Evolutionary conservation across 1,140 invertebrate species (phyloP).

Genomic region (Adoxophyes honmai): DNA sequence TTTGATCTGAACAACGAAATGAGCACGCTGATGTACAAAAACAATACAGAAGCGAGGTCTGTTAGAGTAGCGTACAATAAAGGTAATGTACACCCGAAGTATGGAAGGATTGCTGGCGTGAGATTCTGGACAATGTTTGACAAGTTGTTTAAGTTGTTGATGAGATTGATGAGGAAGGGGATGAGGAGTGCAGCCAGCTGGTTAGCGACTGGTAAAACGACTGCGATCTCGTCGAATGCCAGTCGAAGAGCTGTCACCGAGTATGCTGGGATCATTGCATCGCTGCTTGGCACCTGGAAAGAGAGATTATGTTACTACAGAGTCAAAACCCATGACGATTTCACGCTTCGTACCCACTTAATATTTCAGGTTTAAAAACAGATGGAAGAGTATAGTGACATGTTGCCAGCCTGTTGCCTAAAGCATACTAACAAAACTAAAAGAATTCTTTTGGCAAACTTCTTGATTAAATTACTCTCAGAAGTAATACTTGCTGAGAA

Average conservation of each 20-base stretch:
- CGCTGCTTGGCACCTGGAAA: slow-evolving; percentile 41
- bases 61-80: slow-evolving; percentile 60
- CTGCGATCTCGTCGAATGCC: slow-evolving; percentile 62
- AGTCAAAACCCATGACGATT: no score
- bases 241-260: slow-evolving; percentile 54
- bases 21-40: slow-evolving; percentile 61
- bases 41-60: slow-evolving; percentile 61
- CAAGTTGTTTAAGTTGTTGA: slow-evolving; percentile 63
- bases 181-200: slow-evolving; percentile 56
- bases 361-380: no score
- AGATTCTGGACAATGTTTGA: slow-evolving; percentile 65
- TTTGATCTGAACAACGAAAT: slow-evolving; percentile 64
- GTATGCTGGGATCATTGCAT: slow-evolving; percentile 67
- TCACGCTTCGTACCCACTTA: no score
- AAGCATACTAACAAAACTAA: no score
- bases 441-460: no score
- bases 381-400: no score
- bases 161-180: slow-evolving; percentile 60
- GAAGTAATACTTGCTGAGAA: no score
- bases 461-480: no score
- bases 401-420: no score
- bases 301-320: no score
- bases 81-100: slow-evolving; percentile 63
- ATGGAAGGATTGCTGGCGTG: slow-evolving; percentile 58
- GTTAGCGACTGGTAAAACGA: slow-evolving; percentile 54